Base-by-base conservation (phyloP, 2,888 invertebrate genomes). In the Endotricha flammealis region DNA sequence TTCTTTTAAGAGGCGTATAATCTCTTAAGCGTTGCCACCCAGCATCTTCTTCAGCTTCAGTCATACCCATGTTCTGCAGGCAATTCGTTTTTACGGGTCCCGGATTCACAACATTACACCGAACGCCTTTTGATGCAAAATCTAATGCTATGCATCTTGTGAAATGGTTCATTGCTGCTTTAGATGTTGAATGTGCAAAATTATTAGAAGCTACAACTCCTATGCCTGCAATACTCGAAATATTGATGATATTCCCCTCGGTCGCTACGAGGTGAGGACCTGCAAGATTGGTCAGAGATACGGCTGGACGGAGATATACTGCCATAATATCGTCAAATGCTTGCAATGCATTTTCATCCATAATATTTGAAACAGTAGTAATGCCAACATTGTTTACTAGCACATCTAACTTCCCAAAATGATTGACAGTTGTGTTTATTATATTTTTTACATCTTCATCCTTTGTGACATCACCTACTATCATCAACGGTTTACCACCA, bases 31-130 rank as follows among this genome's bases (percentile, higher is more conserved):
- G 7, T 2, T 32, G 10, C 32, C 32, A 32, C 3, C 14, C 5
- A 1, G 25, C 25, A 1, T 14, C 8, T 32, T 14, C 9, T 5
- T 32, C 8, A 8, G 5, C 24, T 16, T 25, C 17, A 11, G 10
- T 24, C 9, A 46, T n/a, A n/a, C 41, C 49, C 8, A 44, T 2
- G 9, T 46, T 52, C 20, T 53, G 49, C 11, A 59, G 17, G 29
- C 49, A 50, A 43, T 55, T 48, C n/a, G 59, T 57, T 41, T 39
- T 53, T 4, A 62, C 57, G 0, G 56, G 53, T 2, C 57, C 57
- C 4, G 96, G 96, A 75, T 94, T 95, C 0, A 96, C 93, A 37
- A 90, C 88, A 70, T 96, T 96, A 1, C 94, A 94, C 10, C 95
- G 86, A 0, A 96, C 92, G 43, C 90, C 88, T 58, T 91, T 91